Base-by-base conservation (phyloP, 2,113 vertebrate species). In the Lichenostomus cassidix region DNA sequence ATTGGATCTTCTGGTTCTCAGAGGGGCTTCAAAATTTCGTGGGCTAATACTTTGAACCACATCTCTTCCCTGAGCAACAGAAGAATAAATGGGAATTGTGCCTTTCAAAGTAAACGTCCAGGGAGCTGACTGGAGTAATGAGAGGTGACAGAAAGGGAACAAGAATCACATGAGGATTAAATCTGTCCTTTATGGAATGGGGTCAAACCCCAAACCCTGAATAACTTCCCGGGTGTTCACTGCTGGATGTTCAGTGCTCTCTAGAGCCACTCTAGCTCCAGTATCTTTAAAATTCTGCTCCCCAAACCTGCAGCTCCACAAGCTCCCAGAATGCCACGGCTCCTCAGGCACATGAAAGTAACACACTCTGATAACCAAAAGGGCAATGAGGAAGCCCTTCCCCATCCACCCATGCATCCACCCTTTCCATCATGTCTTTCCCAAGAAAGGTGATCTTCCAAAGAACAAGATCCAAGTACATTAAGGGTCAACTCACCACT, bases 261-360 rank as follows among this genome's bases (percentile, higher is more conserved):
- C 41, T 19, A 21, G 46, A 70, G 76, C 46, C n/a, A 10, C 9
- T 12, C 12, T 1, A 13, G 49, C 20, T 28, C 41, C 37, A 33
- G 0, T 6, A 21, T 52, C 37, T 67, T 13, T 22, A 24, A 24
- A 5, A 41, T 5, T 9, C 58, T 59, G 39, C 46, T 70, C 42
- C 47, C 69, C 27, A 42, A 50, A 39, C 55, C 44, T 63, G 58
- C 82, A 83, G 10, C 29, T 76, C 37, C 44, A 68, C 9, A 16
- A 76, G 49, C 23, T 78, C 37, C 58, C 41, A 23, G 25, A 1
- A 0, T 0, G 0, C 33, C 10, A 4, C 0, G 7, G 28, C 68
- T 77, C 37, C 64, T 64, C n/a, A 53, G 29, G 31, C 49, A 60
- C 41, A 53, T 49, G 15, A 12, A 52, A 0, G 16, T 28, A 37